Percentiles rank a stretch among this genome's conserved stretches.
Conservation (phyloP, 2,888 invertebrate genomes). For the Disparrhopalites patrizii region DNA sequence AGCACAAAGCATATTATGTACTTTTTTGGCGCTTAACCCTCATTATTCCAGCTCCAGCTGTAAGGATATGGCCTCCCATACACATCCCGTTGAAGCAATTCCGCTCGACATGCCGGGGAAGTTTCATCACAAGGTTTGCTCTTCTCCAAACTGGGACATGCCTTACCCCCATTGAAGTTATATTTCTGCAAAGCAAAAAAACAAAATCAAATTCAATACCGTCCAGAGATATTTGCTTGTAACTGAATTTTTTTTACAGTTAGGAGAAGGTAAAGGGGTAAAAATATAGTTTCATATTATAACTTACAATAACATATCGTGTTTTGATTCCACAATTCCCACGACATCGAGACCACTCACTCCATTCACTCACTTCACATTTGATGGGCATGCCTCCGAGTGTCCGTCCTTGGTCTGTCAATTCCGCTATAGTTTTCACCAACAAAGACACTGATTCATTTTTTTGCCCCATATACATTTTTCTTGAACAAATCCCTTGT, state of each 20-base stretch:
- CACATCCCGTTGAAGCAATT: neutral
- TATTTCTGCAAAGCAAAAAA: conserved; percentile 30
- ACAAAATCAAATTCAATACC: too few species aligned
- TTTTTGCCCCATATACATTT: too few species aligned
- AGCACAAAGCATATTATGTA: too few species aligned
- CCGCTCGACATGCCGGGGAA: conserved; percentile 2
- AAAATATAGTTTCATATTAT: too few species aligned
- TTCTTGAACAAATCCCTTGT: too few species aligned
- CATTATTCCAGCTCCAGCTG: too few species aligned
- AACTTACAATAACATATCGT: conserved; percentile 46
- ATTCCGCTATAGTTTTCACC: too few species aligned
- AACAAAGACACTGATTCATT: too few species aligned
- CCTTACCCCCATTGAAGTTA: conserved; percentile 40
- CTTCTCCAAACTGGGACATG: conserved; percentile 41
- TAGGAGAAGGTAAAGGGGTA: too few species aligned
- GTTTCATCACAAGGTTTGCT: conserved; percentile 31
- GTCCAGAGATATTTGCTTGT: too few species aligned
- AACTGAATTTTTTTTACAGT: too few species aligned
- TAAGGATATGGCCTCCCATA: neutral
- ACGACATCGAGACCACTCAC: conserved; percentile 53
- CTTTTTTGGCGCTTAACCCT: too few species aligned
- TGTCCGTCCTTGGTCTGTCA: neutral
- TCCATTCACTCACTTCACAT: conserved; percentile 52
- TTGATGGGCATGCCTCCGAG: conserved; percentile 43
- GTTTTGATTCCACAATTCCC: conserved; percentile 52